Evolutionary conservation across 2,888 invertebrate genomes (phyloP).

Genomic region (Caenorhabditis doughertyi): DNA sequence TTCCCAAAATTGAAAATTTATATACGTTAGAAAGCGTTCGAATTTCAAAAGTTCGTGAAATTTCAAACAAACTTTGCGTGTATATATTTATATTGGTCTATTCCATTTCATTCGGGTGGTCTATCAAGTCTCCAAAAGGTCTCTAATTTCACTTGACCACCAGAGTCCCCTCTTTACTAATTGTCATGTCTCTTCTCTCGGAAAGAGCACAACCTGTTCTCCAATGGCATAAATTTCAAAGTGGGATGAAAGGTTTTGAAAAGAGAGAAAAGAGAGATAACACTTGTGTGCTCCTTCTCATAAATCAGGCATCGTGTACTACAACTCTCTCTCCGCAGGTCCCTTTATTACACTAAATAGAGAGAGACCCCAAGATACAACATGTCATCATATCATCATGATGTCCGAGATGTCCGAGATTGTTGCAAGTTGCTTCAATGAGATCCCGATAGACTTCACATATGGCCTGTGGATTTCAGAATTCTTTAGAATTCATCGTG

Average conservation of each 20-base stretch:
- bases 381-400: slow-evolving; percentile 61
- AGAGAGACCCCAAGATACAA: slow-evolving; percentile 30
- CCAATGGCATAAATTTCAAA: slow-evolving; percentile 42
- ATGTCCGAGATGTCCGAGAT: slow-evolving; percentile 32
- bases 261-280: not conserved
- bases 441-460: slow-evolving; percentile 14
- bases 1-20: slow-evolving; percentile 46
- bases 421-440: slow-evolving; percentile 42
- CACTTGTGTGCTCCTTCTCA: slow-evolving; percentile 37
- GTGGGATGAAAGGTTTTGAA: not conserved
- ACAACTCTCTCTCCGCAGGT: slow-evolving; percentile 42
- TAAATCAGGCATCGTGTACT: slow-evolving; percentile 64
- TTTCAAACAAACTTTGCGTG: slow-evolving; percentile 42
- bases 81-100: slow-evolving; percentile 11
- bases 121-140: not conserved
- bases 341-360: slow-evolving; percentile 9
- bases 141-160: slow-evolving; percentile 43
- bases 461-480: too few species aligned
- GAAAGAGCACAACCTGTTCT: slow-evolving; percentile 42
- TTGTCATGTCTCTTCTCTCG: not conserved
- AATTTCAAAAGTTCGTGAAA: slow-evolving; percentile 35
- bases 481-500: too few species aligned
- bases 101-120: too few species aligned
- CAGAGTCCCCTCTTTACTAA: slow-evolving; percentile 21
- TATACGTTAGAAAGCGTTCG: slow-evolving; percentile 41